Percentiles rank a stretch among this genome's conserved stretches.
These are phyloP conservation scores for Batillaria attramentaria DNA, from an alignment of 1,140 invertebrate genomes.

Conservation along the genomic window DNA sequence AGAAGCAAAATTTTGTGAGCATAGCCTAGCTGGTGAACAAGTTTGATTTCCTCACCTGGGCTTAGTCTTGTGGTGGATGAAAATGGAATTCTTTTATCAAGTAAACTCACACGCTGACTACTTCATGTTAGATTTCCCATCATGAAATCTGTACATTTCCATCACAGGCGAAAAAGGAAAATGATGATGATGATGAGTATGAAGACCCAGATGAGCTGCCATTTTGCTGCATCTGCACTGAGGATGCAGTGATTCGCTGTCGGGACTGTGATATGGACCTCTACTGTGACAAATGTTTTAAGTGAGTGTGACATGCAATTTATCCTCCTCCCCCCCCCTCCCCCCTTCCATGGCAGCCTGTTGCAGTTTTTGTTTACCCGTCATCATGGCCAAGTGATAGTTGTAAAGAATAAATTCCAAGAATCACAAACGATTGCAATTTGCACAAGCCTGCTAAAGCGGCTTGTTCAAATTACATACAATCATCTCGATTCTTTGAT, in stretches of 20 bases:
- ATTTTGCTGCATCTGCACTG: conserved; percentile 85
- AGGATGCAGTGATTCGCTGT: conserved; percentile 81
- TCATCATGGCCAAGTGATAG: not conserved
- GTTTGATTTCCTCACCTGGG: no score
- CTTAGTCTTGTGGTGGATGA: not conserved
- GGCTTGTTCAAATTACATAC: no score
- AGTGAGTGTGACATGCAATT: no score
- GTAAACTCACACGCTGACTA: no score
- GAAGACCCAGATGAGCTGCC: conserved; percentile 77
- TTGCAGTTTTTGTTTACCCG: not conserved
- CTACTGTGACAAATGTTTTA: conserved; percentile 81
- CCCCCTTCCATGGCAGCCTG: not conserved
- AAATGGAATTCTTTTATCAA: not conserved
- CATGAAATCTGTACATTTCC: not conserved
- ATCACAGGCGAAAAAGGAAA: conserved; percentile 7
- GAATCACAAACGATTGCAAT: no score
- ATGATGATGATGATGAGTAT: conserved; percentile 41
- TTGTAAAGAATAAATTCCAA: not conserved
- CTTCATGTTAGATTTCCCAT: no score
- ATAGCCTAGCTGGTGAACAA: no score
- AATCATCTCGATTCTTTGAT: no score
- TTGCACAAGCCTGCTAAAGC: no score
- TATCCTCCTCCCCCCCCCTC: not conserved
- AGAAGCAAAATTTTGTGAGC: no score
- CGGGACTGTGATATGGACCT: conserved; percentile 81